Evolutionary conservation across 2,888 invertebrate species (phyloP).

Genomic region (Chouioia cunea): DNA sequence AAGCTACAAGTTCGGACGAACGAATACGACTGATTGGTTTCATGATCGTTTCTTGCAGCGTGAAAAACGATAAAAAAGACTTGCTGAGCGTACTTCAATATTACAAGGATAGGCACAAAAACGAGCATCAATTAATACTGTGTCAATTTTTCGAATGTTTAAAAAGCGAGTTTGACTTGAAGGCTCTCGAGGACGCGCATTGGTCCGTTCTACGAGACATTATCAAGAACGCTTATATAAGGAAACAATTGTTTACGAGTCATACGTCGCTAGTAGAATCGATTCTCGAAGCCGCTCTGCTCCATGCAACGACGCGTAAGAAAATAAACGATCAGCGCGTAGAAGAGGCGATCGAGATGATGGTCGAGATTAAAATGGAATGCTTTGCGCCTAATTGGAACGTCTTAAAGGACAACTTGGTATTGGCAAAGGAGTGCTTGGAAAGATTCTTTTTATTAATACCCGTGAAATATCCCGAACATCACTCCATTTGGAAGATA

Average conservation of each 20-base stretch:
- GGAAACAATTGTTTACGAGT: slow-evolving; percentile 27
- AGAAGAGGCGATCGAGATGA: not conserved
- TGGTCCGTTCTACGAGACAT: slow-evolving; percentile 55
- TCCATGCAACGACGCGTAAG: not conserved
- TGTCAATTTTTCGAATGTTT: not conserved
- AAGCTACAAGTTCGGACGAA: not conserved
- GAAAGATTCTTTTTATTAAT: slow-evolving; percentile 13
- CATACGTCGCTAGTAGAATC: not conserved
- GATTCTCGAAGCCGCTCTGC: slow-evolving; percentile 5
- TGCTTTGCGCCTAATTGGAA: not conserved
- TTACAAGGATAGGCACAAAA: slow-evolving; percentile 57
- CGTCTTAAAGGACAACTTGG: not conserved
- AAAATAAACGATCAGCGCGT: not conserved
- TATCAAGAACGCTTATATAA: slow-evolving; percentile 45
- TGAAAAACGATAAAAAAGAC: slow-evolving; percentile 58
- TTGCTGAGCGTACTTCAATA: slow-evolving; percentile 57
- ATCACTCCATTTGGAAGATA: slow-evolving; percentile 16
- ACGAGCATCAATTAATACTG: slow-evolving; percentile 52
- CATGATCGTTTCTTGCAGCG: slow-evolving; percentile 59
- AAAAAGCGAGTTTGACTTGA: slow-evolving; percentile 46
- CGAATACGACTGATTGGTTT: slow-evolving; percentile 17
- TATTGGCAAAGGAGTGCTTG: slow-evolving; percentile 9
- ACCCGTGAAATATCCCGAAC: slow-evolving; percentile 8
- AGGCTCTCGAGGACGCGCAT: slow-evolving; percentile 55
- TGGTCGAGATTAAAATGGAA: slow-evolving; percentile 17